Evolutionary conservation across 2,888 invertebrate species (phyloP), one percentile per base, ranked within the genome.

Genomic region (Polydrusus pterygomalis): DNA sequence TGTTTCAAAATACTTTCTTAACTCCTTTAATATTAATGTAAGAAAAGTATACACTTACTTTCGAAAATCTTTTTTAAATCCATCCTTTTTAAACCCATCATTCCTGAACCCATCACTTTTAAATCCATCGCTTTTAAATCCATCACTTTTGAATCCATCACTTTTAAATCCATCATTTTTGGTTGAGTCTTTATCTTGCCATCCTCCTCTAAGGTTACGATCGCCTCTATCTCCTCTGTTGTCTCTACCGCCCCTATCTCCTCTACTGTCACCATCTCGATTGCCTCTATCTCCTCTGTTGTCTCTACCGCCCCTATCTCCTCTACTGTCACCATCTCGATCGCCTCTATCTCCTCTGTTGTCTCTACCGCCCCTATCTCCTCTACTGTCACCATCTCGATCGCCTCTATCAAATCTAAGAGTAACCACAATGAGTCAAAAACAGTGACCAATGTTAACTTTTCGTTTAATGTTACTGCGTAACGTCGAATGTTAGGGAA

Each of bases 31-130:
- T n/a, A n/a, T n/a, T n/a, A 25, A 25, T 25, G 34, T 7, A 34
- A 34, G 10, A 8, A 34, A 10, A 34, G n/a, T 51, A 20, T 34
- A 1, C 47, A 80, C 80, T 80, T 73, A 83, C 83, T 80, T 80
- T 78, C 78, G 80, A 49, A 77, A 83, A 68, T 82, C 81, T 56
- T 79, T 79, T 56, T 79, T 25, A 25, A 25, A 34, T 34, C 25
- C 25, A 67, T 82, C 81, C 54, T 79, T 79, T 51, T 79, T 82
- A 43, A 77, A 74, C 17, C 74, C 74, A 51, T 77, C 77, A 54
- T 47, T 70, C 30, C 56, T 69, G 40, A 64, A 64, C 9, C 77
- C 68, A 68, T 82, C 81, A 47, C 79, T 79, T 56, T 79, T 82
- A 40, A 77, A 74, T 25, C 74, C 74, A 60, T 77, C 77, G 43